Percentiles rank a stretch among this genome's conserved stretches.
Evolutionary conservation across 2,888 invertebrate genomes (phyloP).

Genomic region (Catocala nupta): DNA sequence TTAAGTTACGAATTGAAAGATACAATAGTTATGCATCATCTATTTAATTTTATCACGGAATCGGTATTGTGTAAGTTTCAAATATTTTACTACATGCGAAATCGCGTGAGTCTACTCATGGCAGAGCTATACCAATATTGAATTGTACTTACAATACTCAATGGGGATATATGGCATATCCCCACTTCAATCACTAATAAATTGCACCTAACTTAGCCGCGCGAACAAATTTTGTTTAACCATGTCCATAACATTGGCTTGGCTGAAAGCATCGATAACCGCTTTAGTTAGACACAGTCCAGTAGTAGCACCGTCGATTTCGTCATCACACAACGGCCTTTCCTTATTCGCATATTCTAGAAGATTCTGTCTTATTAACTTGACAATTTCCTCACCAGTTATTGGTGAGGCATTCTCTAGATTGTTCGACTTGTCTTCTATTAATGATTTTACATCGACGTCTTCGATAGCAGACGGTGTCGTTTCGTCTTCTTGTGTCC

Average conservation of each 20-base stretch:
- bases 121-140: too few species aligned
- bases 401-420: conserved; percentile 64
- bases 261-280: conserved; percentile 89
- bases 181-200: too few species aligned
- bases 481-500: conserved; percentile 68
- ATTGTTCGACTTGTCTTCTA: conserved; percentile 68
- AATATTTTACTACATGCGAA: too few species aligned
- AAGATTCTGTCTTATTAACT: conserved; percentile 72
- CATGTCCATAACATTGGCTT: conserved; percentile 87
- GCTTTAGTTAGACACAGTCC: conserved; percentile 77
- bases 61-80: too few species aligned
- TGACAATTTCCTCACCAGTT: conserved; percentile 65
- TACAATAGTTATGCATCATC: too few species aligned
- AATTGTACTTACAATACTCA: too few species aligned
- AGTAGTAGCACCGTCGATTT: conserved; percentile 71
- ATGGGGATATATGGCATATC: too few species aligned
- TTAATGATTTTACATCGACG: conserved; percentile 65
- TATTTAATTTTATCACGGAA: too few species aligned
- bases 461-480: conserved; percentile 49
- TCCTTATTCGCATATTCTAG: conserved; percentile 60
- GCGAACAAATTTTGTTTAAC: conserved; percentile 84
- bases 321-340: conserved; percentile 64
- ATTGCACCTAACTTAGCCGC: conserved; percentile 58
- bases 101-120: too few species aligned
- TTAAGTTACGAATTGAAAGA: too few species aligned